Base-by-base conservation (phyloP, 2,888 invertebrate genomes). In the Dryobota labecula region DNA sequence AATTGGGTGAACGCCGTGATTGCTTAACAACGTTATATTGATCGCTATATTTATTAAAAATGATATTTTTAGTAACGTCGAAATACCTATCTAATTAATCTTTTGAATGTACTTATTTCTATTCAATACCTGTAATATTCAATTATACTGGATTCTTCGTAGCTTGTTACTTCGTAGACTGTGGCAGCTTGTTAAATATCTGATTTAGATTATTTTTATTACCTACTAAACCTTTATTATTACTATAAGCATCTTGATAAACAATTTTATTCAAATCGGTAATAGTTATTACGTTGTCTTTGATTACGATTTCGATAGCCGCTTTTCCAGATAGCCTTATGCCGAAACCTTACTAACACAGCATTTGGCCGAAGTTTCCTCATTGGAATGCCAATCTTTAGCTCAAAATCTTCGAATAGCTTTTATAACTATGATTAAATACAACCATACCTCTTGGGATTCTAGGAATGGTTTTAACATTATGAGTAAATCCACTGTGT, bases 21-120 rank as follows among this genome's bases (percentile, higher is more conserved):
- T 83, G 74, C 60, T 76, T 71, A 70, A 70, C 68, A 63, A 73
- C 33, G 54, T 70, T 53, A 71, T 66, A 70, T 70, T 70, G 56
- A 66, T 80, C 53, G 60, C 47, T 71, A 43, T 71, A 43, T 76
- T 79, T 68, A 71, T 60, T 61, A 68, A 67, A 47, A 57, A 64
- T 43, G 43, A 63, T 57, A 53, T 64, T 63, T 38, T 80, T 45
- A 38, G 33, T 60, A 47, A n/a, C 30, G 47, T 64, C 8, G 27
- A 36, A 53, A 51, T 36, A 56, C 33, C 30, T 43, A 24, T 75
- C 24, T 33, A 49, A 70, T 78, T 80, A 61, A 45, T 53, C 5
- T 54, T 53, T 36, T 45, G 18, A 60, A n/a, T 33, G n/a, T 41
- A 38, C 43, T 41, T 57, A 38, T 47, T 41, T 57, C 2, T 68